Evolutionary conservation across 2,888 invertebrate species (phyloP).

Genomic region (Ectemnius lituratus): DNA sequence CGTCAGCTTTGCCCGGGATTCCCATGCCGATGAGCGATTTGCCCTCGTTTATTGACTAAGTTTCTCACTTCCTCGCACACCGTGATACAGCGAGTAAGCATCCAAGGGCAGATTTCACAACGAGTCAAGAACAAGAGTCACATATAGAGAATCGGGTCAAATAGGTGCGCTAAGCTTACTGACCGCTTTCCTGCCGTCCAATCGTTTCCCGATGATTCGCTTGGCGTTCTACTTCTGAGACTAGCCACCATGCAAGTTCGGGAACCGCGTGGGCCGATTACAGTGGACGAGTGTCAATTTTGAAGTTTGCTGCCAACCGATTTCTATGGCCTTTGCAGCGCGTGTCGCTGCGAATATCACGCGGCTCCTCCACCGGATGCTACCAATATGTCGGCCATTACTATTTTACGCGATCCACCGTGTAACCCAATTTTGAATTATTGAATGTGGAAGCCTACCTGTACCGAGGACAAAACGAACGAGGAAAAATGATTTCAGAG

Average conservation of each 20-base stretch:
- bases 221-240: background rate
- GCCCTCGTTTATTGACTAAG: constrained; percentile 55
- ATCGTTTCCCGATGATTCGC: constrained; percentile 57
- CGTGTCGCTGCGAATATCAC: constrained; percentile 32
- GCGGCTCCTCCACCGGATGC: constrained; percentile 8
- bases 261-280: constrained; percentile 52
- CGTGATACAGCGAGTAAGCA: constrained; percentile 14
- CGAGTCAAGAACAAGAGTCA: constrained; percentile 59
- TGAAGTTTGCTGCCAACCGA: constrained; percentile 42
- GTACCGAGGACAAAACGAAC: background rate
- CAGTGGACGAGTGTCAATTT: constrained; percentile 44
- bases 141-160: constrained; percentile 65
- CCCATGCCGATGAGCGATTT: constrained; percentile 47
- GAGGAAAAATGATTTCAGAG: constrained; percentile 36
- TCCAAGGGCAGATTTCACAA: constrained; percentile 41
- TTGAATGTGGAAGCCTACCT: too few relatives aligned
- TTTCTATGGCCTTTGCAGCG: constrained; percentile 46
- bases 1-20: constrained; percentile 24
- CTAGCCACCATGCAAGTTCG: constrained; percentile 46
- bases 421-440: background rate
- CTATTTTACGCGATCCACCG: constrained; percentile 10
- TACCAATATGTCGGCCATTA: constrained; percentile 11
- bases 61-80: constrained; percentile 44
- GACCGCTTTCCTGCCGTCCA: constrained; percentile 53
- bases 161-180: constrained; percentile 57